Evolutionary conservation across 1,140 invertebrate species (phyloP).

Genomic region (Linepithema humile): DNA sequence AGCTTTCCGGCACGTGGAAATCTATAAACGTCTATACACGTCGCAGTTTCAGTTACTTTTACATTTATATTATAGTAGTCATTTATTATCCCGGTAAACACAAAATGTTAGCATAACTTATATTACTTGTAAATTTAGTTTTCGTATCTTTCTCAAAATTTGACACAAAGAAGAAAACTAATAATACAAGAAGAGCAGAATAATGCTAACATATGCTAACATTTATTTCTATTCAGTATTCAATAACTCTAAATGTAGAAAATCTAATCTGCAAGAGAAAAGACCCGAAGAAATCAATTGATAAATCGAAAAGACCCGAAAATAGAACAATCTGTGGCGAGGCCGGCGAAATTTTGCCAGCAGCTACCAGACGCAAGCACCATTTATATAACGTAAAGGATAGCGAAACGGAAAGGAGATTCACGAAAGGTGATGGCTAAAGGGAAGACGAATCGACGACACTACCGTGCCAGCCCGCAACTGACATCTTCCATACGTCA

Average conservation of each 20-base stretch:
- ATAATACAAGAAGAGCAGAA: neutral
- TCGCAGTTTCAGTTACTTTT: neutral
- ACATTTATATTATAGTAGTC: neutral
- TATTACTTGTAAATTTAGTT: too few species aligned
- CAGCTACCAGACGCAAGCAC: slow-evolving; percentile 72
- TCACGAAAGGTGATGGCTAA: slow-evolving; percentile 68
- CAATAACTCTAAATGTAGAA: slow-evolving; percentile 42
- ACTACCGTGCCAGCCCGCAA: slow-evolving; percentile 72
- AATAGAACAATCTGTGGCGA: slow-evolving; percentile 67
- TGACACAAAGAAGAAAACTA: neutral
- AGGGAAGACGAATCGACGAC: slow-evolving; percentile 83
- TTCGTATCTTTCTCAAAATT: neutral
- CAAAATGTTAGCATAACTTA: too few species aligned
- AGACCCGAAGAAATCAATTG: slow-evolving; percentile 73
- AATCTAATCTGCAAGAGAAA: slow-evolving; percentile 37
- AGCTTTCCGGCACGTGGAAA: slow-evolving; percentile 65
- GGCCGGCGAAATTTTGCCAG: slow-evolving; percentile 61
- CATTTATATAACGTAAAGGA: slow-evolving; percentile 81
- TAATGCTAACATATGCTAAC: neutral
- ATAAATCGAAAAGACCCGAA: slow-evolving; percentile 75
- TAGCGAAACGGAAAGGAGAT: slow-evolving; percentile 76
- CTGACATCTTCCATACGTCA: slow-evolving; percentile 79
- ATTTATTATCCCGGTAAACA: neutral
- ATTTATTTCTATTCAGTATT: slow-evolving; percentile 26
- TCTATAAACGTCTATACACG: slow-evolving; percentile 7